Conservation (phyloP, 2,113 vertebrate species). For the Cettia cetti region DNA sequence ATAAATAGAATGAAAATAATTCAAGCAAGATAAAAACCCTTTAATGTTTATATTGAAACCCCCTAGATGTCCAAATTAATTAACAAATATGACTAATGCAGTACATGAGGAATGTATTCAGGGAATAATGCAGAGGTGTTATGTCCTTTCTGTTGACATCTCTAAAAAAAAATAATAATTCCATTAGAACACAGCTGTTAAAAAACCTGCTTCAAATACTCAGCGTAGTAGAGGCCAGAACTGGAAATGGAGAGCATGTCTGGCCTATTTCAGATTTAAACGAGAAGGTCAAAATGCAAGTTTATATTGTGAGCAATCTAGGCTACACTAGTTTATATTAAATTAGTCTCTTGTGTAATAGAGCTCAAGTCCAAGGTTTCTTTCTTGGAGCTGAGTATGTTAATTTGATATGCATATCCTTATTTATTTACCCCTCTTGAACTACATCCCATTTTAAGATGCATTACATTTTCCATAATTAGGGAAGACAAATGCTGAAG, state of each 20-base stretch:
- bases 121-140: neutral
- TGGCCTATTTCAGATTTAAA: neutral
- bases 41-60: neutral
- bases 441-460: neutral
- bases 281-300: neutral
- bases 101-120: neutral
- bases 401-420: neutral
- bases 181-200: neutral
- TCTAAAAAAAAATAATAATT: neutral
- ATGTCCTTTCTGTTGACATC: neutral
- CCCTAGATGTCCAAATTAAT: neutral
- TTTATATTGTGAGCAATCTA: neutral
- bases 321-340: neutral
- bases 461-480: neutral
- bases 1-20: neutral
- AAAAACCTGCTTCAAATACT: neutral
- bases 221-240: neutral
- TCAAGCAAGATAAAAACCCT: neutral
- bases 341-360: neutral
- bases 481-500: neutral
- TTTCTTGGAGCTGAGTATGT: neutral
- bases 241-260: neutral
- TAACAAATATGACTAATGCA: neutral
- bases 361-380: neutral
- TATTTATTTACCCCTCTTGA: neutral